Base-by-base conservation (phyloP, 1,140 invertebrate species). In the Diorhabda sublineata region DNA sequence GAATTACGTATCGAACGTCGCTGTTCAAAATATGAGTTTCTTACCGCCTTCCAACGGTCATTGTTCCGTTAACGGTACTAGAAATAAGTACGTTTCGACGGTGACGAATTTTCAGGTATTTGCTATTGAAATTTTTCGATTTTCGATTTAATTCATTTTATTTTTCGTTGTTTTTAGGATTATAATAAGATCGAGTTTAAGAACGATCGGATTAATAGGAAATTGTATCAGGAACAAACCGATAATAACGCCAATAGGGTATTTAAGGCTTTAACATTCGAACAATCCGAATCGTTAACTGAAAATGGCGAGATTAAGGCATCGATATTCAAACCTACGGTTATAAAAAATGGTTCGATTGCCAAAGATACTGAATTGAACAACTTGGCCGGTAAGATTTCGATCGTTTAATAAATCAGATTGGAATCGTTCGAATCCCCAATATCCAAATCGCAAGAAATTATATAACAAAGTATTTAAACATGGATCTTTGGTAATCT, bases 161-260 rank as follows among this genome's bases (percentile, higher is more conserved):
- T 26, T 26, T 26, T 52, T 52, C n/a, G 47, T 52, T 52, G 0
- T 52, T 52, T 52, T 3, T 9, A 58, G 45, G 58, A 60, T 42
- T 47, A 60, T 45, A 63, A 57, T 7, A 57, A 58, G 42, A 42
- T 67, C 5, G 66, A 71, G 11, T 61, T 64, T 41, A 64, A 71
- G 42, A 71, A 61, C 44, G 58, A 42, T 7, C 42, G 70, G 6
- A 45, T 66, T n/a, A 71, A 65, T 42, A 68, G 73, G 2, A 74
- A 72, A 64, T 70, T 70, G 4, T 69, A 61, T 58, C 66, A 62
- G 9, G 60, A 70, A 58, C 70, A 74, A n/a, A 70, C 66, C 8
- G 76, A 77, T 64, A 85, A 77, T 60, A 87, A 85, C 71, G 81
- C 83, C 2, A 85, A 84, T 61, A 83, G 78, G 64, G 64, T 77